These are phyloP conservation scores for Drosophila sturtevanti DNA, from an alignment of 1,140 invertebrate species.

Conservation along the genomic window DNA sequence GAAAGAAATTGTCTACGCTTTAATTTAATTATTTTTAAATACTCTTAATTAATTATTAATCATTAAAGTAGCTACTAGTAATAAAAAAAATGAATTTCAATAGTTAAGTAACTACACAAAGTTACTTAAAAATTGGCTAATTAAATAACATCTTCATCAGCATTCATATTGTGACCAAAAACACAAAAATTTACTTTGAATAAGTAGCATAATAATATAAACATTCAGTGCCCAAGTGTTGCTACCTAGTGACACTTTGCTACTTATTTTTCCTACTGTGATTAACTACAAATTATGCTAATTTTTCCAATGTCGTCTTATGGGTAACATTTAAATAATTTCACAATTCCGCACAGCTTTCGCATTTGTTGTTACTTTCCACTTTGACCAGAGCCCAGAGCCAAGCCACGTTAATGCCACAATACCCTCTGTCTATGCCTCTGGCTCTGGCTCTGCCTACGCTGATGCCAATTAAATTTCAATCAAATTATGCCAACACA, in stretches of 20 bases:
- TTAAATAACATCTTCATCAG: too few relatives aligned
- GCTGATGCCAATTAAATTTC: slow-evolving; percentile 73
- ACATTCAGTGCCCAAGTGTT: not conserved
- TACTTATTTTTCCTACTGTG: not conserved
- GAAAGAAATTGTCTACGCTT: not conserved
- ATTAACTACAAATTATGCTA: slow-evolving; percentile 16
- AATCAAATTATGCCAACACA: slow-evolving; percentile 69
- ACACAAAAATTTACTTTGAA: not conserved
- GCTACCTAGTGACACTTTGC: slow-evolving; percentile 18
- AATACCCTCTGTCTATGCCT: too few relatives aligned
- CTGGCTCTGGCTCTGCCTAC: slow-evolving; percentile 19
- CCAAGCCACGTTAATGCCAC: too few relatives aligned
- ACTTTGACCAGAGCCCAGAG: not conserved
- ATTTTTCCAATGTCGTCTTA: slow-evolving; percentile 60
- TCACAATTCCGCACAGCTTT: slow-evolving; percentile 63
- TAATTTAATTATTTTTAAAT: too few relatives aligned
- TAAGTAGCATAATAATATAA: not conserved
- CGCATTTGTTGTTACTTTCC: slow-evolving; percentile 13
- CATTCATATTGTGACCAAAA: too few relatives aligned
- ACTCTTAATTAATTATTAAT: too few relatives aligned
- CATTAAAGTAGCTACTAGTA: too few relatives aligned
- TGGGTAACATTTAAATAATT: slow-evolving; percentile 66
- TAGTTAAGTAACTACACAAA: too few relatives aligned
- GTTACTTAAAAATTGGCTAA: too few relatives aligned
- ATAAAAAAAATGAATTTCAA: too few relatives aligned